A percentile compares a stretch with the other conserved stretches of the same genome.
phyloP scores from a whole-genome alignment of 2,797 vertebrate species.

The Delichon dasypus region DNA sequence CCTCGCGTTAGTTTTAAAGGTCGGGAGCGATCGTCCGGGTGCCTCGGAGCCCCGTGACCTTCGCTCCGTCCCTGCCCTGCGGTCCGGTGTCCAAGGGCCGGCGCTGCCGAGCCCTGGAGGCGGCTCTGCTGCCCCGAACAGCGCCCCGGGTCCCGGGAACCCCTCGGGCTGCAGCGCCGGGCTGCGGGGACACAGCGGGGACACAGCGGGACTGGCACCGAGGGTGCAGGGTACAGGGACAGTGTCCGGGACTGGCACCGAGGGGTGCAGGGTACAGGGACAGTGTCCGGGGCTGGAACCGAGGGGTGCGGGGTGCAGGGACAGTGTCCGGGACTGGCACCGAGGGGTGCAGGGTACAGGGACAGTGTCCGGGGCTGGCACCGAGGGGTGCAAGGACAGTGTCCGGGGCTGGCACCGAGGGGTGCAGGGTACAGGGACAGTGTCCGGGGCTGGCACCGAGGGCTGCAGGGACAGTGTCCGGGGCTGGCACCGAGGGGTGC shows the following conservation, averaged over 20 bases:
- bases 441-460: no score
- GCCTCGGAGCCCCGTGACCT: neutral
- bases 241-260: neutral
- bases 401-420: no score
- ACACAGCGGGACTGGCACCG: neutral
- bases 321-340: neutral
- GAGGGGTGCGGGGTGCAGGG: neutral
- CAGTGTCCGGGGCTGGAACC: neutral
- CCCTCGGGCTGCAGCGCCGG: neutral
- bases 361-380: no score
- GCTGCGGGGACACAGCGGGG: neutral
- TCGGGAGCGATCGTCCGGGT: accelerated
- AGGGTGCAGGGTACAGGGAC: neutral
- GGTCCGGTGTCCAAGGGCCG: neutral
- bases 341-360: no score
- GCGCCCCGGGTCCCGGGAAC: accelerated
- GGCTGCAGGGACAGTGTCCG: no score
- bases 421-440: no score
- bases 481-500: no score
- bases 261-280: neutral
- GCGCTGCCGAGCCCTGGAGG: neutral
- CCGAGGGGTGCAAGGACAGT: no score
- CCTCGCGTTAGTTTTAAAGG: neutral
- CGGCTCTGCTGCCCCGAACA: neutral
- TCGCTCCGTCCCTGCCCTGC: neutral